Conservation (phyloP, 2,113 vertebrate genomes). For the Oreochromis aureus region DNA sequence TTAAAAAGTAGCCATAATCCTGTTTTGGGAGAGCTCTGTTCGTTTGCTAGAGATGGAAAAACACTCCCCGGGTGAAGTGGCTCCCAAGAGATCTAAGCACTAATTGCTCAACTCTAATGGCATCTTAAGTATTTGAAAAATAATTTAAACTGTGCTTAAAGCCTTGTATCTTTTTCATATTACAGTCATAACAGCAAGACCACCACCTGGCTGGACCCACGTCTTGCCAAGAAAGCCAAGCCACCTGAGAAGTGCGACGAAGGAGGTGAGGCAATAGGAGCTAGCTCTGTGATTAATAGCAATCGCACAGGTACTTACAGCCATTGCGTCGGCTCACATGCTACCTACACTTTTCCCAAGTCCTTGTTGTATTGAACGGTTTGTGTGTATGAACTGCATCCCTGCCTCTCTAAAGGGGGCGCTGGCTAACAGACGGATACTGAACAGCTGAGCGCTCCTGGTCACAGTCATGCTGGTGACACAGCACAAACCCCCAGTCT, state of each 20-base stretch:
- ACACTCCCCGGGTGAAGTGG: not conserved
- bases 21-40: not conserved
- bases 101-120: not conserved
- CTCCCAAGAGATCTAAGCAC: not conserved
- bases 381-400: not conserved
- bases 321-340: not conserved
- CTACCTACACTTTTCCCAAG: not conserved
- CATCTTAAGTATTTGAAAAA: not conserved
- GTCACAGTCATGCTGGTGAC: conserved; percentile 16
- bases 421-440: conserved; percentile 17
- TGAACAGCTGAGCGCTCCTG: conserved; percentile 11
- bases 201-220: conserved; percentile 96
- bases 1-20: not conserved
- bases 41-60: not conserved
- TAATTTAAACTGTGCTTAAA: not conserved
- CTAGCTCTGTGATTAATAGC: rapidly evolving
- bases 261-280: conserved; percentile 78
- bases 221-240: conserved; percentile 96
- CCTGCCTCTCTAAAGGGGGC: not conserved
- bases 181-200: conserved; percentile 96
- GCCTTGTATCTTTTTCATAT: conserved; percentile 12
- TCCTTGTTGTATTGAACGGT: not conserved
- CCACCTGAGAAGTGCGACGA: conserved; percentile 96
- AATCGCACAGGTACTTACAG: not conserved
- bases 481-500: conserved; percentile 10